Evolutionary conservation across 2,888 invertebrate genomes (phyloP).

Genomic region (Villa cingulata): DNA sequence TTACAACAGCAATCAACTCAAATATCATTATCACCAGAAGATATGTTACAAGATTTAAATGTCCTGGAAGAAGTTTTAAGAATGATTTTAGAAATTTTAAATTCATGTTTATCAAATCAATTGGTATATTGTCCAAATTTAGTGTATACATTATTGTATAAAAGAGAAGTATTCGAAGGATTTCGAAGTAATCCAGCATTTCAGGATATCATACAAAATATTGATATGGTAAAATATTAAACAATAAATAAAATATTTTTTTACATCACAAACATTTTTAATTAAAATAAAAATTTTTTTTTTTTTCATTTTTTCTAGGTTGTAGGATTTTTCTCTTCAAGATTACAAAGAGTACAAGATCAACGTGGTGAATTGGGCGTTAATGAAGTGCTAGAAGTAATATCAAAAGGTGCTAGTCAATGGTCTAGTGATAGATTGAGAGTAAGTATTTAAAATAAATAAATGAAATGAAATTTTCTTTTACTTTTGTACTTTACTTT

Average conservation of each 20-base stretch:
- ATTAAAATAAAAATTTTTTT: neutral
- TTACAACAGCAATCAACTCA: neutral
- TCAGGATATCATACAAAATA: slow-evolving; percentile 87
- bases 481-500: neutral
- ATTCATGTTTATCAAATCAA: slow-evolving; percentile 83
- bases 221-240: slow-evolving; percentile 61
- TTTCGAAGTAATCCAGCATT: slow-evolving; percentile 80
- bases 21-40: slow-evolving; percentile 17
- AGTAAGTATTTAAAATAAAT: slow-evolving; percentile 40
- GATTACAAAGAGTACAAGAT: slow-evolving; percentile 47
- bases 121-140: slow-evolving; percentile 79
- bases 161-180: slow-evolving; percentile 74
- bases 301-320: slow-evolving; percentile 42
- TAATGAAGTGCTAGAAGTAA: slow-evolving; percentile 70
- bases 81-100: slow-evolving; percentile 94
- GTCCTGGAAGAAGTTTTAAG: slow-evolving; percentile 92
- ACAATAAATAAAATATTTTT: neutral
- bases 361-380: slow-evolving; percentile 66
- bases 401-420: slow-evolving; percentile 80
- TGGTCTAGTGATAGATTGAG: slow-evolving; percentile 90
- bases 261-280: neutral
- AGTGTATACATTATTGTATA: slow-evolving; percentile 90
- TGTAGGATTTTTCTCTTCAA: slow-evolving; percentile 48
- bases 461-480: neutral
- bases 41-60: slow-evolving; percentile 66